These are phyloP conservation scores for Trachops cirrhosus DNA, from an alignment of 2,797 vertebrate species.

Conservation along the genomic window DNA sequence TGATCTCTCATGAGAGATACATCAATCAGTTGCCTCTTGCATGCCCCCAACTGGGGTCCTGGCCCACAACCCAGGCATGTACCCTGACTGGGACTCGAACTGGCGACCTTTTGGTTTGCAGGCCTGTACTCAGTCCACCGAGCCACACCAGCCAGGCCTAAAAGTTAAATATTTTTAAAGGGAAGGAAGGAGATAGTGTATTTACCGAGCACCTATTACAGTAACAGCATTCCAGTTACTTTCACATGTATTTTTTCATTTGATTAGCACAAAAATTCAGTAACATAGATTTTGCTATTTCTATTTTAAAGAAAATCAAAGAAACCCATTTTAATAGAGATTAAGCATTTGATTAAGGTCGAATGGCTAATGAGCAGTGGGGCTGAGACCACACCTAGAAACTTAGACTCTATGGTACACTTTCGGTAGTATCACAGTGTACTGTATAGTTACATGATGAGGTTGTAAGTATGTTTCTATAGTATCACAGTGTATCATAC, in stretches of 20 bases:
- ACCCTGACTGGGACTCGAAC: too few relatives aligned
- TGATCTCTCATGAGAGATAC: too few relatives aligned
- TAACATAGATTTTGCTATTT: background rate
- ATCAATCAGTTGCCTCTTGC: too few relatives aligned
- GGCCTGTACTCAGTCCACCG: too few relatives aligned
- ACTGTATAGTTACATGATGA: background rate
- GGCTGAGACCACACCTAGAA: background rate
- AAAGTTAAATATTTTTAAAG: conserved; percentile 42
- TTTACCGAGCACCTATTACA: background rate
- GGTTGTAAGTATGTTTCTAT: too few relatives aligned
- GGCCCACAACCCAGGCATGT: too few relatives aligned
- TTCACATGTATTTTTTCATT: conserved; percentile 20
- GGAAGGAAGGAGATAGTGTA: background rate
- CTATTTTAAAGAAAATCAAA: conserved; percentile 14
- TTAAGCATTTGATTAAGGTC: background rate
- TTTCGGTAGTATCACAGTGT: background rate
- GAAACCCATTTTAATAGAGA: background rate
- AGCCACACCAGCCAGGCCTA: too few relatives aligned
- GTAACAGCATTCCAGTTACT: background rate
- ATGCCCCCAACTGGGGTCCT: too few relatives aligned
- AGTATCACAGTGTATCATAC: too few relatives aligned
- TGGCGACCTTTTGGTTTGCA: too few relatives aligned
- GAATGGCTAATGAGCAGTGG: background rate
- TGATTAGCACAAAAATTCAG: background rate
- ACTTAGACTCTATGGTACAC: background rate